Evolutionary conservation across 2,888 invertebrate species (phyloP).

Genomic region (Chirona hameri): DNA sequence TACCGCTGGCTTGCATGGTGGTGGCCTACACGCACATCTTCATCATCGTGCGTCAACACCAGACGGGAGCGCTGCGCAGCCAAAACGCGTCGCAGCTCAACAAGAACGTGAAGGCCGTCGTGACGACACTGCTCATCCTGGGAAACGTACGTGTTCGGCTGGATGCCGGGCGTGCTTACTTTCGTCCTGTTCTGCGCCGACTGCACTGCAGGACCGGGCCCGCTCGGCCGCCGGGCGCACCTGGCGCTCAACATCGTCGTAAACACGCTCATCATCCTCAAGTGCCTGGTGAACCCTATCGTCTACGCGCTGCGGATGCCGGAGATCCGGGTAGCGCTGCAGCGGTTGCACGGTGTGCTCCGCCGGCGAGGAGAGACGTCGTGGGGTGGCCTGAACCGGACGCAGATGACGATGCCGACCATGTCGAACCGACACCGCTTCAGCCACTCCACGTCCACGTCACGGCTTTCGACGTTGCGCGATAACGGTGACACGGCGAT

Average conservation of each 20-base stretch:
- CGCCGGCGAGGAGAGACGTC: neutral
- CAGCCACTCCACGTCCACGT: neutral
- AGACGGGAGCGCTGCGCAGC: conserved; percentile 41
- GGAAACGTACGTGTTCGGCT: conserved; percentile 58
- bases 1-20: conserved; percentile 57
- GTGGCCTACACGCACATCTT: conserved; percentile 60
- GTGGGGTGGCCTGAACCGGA: neutral
- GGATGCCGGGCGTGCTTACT: conserved; percentile 59
- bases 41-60: conserved; percentile 55
- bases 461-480: neutral
- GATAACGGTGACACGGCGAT: neutral
- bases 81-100: conserved; percentile 12
- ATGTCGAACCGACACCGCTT: neutral
- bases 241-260: conserved; percentile 44
- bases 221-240: conserved; percentile 37
- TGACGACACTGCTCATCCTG: conserved; percentile 61
- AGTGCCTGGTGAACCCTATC: conserved; percentile 56
- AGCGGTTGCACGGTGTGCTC: neutral
- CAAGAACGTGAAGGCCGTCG: conserved; percentile 47
- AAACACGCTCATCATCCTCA: conserved; percentile 59
- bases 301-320: conserved; percentile 64
- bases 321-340: conserved; percentile 55
- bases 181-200: conserved; percentile 57
- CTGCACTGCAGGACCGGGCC: conserved; percentile 46
- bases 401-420: neutral